Evolutionary conservation across 2,797 vertebrate genomes (phyloP).

Genomic region (Fistularia tabacaria): DNA sequence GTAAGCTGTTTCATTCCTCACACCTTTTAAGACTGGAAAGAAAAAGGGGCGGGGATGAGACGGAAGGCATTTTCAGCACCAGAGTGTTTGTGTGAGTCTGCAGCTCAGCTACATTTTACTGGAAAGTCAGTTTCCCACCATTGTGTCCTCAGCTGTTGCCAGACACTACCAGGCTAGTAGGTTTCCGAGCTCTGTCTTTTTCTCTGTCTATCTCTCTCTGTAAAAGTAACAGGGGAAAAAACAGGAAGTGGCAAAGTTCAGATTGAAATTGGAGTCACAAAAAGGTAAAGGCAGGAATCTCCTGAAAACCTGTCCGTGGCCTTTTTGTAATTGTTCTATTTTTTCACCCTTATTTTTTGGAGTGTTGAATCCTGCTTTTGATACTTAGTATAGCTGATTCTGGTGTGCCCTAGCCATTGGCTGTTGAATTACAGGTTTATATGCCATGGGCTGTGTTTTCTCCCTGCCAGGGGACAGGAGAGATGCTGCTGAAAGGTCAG

Average conservation of each 20-base stretch:
- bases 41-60: constrained; percentile 64
- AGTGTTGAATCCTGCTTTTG: constrained; percentile 47
- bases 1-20: constrained; percentile 51
- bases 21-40: constrained; percentile 65
- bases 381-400: constrained; percentile 45
- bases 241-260: constrained; percentile 61
- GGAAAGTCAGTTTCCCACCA: constrained; percentile 85
- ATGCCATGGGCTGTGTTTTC: constrained; percentile 88
- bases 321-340: constrained; percentile 33
- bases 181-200: constrained; percentile 20
- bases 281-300: constrained; percentile 41
- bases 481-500: constrained; percentile 81
- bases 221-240: constrained; percentile 36
- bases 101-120: constrained; percentile 75
- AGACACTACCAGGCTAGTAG: constrained; percentile 78
- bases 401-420: constrained; percentile 45
- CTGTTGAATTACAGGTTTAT: constrained; percentile 48
- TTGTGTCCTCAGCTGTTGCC: constrained; percentile 74
- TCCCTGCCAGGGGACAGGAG: constrained; percentile 81
- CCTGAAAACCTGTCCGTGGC: constrained; percentile 24
- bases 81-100: constrained; percentile 62
- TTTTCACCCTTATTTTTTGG: constrained; percentile 25
- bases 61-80: constrained; percentile 61
- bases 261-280: constrained; percentile 37
- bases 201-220: too few relatives aligned